Evolutionary conservation across 1,140 invertebrate genomes (phyloP).

Genomic region (Brachionus asplanchnoidis): DNA sequence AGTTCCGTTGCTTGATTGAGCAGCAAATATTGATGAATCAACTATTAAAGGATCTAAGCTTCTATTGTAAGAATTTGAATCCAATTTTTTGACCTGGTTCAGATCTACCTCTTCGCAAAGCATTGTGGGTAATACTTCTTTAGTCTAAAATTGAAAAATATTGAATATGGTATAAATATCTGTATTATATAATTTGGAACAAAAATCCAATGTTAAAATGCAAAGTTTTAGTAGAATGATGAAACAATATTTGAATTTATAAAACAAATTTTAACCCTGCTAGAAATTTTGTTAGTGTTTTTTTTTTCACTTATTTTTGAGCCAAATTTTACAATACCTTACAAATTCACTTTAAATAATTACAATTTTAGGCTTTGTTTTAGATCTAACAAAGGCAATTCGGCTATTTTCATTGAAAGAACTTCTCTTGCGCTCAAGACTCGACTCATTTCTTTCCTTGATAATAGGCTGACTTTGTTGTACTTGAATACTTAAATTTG

Average conservation of each 20-base stretch:
- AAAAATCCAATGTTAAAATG: too few species aligned
- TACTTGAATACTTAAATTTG: background rate
- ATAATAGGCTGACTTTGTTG: background rate
- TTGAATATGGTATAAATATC: background rate
- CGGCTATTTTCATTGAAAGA: background rate
- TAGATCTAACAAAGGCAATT: background rate
- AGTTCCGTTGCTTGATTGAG: background rate
- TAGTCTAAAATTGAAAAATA: background rate
- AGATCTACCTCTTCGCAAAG: background rate
- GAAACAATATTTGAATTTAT: too few species aligned
- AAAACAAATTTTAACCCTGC: too few species aligned
- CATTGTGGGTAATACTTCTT: slow-evolving; percentile 8
- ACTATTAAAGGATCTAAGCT: background rate
- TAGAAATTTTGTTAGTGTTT: too few species aligned
- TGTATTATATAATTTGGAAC: too few species aligned
- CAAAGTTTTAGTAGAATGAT: too few species aligned
- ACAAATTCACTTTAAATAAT: too few species aligned
- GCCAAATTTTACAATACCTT: too few species aligned
- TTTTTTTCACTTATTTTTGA: too few species aligned
- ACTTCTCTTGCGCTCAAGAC: background rate
- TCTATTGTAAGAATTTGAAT: background rate
- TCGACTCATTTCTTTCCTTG: background rate
- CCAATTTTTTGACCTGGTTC: background rate
- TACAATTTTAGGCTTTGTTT: slow-evolving; percentile 8
- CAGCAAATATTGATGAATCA: background rate